Base-by-base conservation (phyloP, 2,888 invertebrate species). In the Celastrina argiolus region DNA sequence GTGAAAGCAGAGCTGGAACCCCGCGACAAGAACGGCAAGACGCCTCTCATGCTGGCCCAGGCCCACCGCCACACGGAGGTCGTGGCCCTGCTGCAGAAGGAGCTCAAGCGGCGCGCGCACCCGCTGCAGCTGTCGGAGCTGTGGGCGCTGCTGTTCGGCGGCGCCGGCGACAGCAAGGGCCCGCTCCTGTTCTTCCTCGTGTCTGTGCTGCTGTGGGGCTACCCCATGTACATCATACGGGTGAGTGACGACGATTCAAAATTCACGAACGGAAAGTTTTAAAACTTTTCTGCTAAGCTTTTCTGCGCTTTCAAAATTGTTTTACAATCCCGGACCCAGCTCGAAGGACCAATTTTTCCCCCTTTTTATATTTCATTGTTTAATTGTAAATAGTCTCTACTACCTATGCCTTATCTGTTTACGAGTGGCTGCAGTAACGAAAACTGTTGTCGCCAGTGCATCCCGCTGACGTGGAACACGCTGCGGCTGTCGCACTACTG, bases 161-260 rank as follows among this genome's bases (percentile, higher is more conserved):
- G 97, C 64, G 97, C 97, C 12, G 97, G 97, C 0, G 96, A 97
- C 78, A 97, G 97, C 0, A 98, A 97, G 84, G 96, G 96, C 16
- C 97, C 98, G 0, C 83, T 98, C 22, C 85, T 97, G 34, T 94
- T 98, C 78, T 97, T 98, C 80, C 92, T 98, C 76, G 93, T 96
- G 68, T 97, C 97, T 0, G 96, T 97, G 10, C 87, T 97, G 5
- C 86, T 97, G 28, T 98, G 97, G 97, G 97, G 96, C 8, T 98
- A 98, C 83, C 98, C 98, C 0, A 97, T 98, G 96, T 98, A 98
- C 79, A 92, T 97, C 76, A 94, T 97, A 70, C 93, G 96, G 87
- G 96, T 95, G 85, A 90, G 91, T n/a, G n/a, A n/a, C n/a, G n/a
- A n/a, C n/a, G n/a, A n/a, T n/a, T n/a, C n/a, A n/a, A n/a, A n/a